Evolutionary conservation across 2,113 vertebrate species (phyloP).

Genomic region (Thymallus thymallus): DNA sequence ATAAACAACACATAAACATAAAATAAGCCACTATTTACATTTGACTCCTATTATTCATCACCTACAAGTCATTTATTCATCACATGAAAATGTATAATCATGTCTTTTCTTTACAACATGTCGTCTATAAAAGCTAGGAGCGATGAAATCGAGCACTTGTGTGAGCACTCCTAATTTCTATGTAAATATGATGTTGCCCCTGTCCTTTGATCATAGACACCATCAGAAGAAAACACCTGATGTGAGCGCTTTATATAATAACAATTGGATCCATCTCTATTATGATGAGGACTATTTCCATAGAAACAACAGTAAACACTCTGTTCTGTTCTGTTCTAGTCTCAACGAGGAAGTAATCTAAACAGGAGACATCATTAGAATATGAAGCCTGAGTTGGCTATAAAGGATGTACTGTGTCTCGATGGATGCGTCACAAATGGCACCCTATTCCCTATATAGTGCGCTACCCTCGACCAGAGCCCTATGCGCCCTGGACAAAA

Average conservation of each 20-base stretch:
- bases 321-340: constrained; percentile 10
- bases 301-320: constrained; percentile 65
- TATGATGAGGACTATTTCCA: constrained; percentile 73
- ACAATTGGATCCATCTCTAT: constrained; percentile 58
- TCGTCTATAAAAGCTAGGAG: constrained; percentile 32
- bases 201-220: constrained; percentile 64
- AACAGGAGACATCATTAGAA: constrained; percentile 44
- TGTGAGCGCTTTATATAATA: constrained; percentile 54
- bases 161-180: constrained; percentile 67
- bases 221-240: constrained; percentile 42
- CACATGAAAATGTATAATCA: constrained; percentile 27
- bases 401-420: constrained; percentile 47
- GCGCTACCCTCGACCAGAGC: too few relatives aligned
- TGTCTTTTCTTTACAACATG: constrained; percentile 19
- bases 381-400: constrained; percentile 57
- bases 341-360: background rate
- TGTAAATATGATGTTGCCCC: constrained; percentile 69
- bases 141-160: constrained; percentile 53
- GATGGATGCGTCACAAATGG: background rate
- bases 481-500: too few relatives aligned
- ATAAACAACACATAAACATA: too few relatives aligned
- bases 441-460: too few relatives aligned
- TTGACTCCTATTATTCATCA: background rate
- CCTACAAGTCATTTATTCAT: background rate
- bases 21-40: background rate